Percentiles rank a stretch among this genome's conserved stretches.
Conservation (phyloP, 2,797 vertebrate genomes). For the Sus cebifrons region DNA sequence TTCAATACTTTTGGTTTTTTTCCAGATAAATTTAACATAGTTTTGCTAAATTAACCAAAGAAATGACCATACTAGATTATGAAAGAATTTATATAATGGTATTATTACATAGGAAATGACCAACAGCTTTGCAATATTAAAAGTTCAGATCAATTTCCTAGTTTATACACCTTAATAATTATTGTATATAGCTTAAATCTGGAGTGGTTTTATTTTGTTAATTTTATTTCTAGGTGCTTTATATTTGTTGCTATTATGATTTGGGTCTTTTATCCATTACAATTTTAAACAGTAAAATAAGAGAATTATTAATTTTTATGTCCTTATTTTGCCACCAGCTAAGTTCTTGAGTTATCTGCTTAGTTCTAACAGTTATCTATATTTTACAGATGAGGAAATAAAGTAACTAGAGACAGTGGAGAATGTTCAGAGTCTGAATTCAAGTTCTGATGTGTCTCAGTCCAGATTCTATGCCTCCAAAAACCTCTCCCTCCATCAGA, state of each 20-base stretch:
- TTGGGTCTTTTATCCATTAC: background rate
- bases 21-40: background rate
- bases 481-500: fast-evolving
- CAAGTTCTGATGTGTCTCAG: background rate
- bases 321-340: background rate
- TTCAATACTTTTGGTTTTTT: background rate
- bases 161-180: background rate
- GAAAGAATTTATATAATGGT: background rate
- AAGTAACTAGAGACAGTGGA: background rate
- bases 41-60: background rate
- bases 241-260: background rate
- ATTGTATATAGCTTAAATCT: background rate
- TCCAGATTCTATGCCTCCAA: background rate
- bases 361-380: background rate
- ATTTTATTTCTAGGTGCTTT: constrained; percentile 24
- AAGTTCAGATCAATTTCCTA: background rate
- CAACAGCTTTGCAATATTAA: background rate
- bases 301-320: background rate
- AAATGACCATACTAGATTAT: background rate
- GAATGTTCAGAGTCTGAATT: background rate
- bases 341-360: background rate
- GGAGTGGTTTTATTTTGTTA: background rate
- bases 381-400: background rate
- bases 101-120: background rate
- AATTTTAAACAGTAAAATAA: constrained; percentile 26